phyloP scores from a whole-genome alignment of 1,140 invertebrate genomes.

The Procambarus virginalis region DNA sequence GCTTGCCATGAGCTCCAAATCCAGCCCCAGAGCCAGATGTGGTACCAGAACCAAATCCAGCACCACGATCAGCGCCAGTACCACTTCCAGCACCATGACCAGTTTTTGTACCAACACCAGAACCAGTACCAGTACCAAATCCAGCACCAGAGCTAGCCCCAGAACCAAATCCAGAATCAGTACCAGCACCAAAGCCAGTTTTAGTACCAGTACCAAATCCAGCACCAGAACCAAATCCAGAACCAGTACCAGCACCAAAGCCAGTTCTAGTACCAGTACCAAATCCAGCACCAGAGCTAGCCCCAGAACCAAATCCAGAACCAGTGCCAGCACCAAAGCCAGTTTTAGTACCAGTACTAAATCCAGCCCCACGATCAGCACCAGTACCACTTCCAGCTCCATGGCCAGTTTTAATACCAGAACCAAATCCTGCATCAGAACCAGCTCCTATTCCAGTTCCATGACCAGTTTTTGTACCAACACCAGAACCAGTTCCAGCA shows the following conservation, averaged over 20 bases:
- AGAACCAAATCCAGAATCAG: background rate
- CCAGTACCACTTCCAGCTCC: background rate
- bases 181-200: background rate
- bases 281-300: background rate
- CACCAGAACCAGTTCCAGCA: background rate
- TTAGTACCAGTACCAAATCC: background rate
- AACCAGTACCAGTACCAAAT: background rate
- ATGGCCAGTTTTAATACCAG: background rate
- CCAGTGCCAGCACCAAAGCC: too few species aligned
- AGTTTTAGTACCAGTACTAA: background rate
- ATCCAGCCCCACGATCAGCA: background rate
- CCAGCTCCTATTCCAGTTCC: background rate
- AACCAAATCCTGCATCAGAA: background rate
- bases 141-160: background rate
- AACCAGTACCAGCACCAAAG: constrained; percentile 10
- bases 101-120: background rate
- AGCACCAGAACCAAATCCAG: background rate
- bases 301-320: background rate
- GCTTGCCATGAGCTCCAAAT: background rate
- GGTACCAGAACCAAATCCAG: background rate
- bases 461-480: background rate
- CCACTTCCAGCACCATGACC: background rate
- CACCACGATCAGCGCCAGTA: background rate
- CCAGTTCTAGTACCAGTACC: background rate
- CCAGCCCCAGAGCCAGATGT: background rate